A percentile compares a stretch with the other conserved stretches of the same genome.
phyloP scores from a whole-genome alignment of 1,140 invertebrate genomes.

The Drosophila varians region DNA sequence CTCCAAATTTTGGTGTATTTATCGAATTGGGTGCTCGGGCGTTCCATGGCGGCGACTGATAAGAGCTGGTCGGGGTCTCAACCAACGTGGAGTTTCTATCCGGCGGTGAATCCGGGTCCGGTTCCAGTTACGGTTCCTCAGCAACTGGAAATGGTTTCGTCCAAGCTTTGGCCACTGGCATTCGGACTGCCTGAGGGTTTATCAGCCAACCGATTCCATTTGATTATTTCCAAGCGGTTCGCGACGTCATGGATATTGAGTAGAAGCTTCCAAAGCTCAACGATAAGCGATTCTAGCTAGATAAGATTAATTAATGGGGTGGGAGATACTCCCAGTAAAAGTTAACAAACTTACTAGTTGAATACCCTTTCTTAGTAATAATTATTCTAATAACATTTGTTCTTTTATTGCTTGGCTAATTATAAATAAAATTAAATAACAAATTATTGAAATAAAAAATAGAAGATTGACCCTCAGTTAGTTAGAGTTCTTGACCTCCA shows the following conservation, averaged over 20 bases:
- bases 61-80: constrained; percentile 37
- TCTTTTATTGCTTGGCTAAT: too few species aligned
- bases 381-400: too few species aligned
- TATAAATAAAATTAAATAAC: not conserved
- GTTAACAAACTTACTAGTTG: not conserved
- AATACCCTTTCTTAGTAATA: not conserved
- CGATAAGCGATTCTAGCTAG: constrained; percentile 16
- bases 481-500: constrained; percentile 26
- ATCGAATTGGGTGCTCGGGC: constrained; percentile 73
- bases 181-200: constrained; percentile 28
- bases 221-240: constrained; percentile 45
- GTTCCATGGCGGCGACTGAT: constrained; percentile 71
- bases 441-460: not conserved
- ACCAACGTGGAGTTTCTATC: constrained; percentile 12
- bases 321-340: not conserved
- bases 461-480: not conserved
- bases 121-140: constrained; percentile 42
- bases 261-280: constrained; percentile 35
- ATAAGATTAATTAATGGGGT: constrained; percentile 19
- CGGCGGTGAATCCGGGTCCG: constrained; percentile 22
- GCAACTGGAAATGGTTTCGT: constrained; percentile 43
- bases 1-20: constrained; percentile 83
- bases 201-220: constrained; percentile 47
- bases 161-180: constrained; percentile 22
- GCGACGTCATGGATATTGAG: constrained; percentile 52